Base-by-base conservation (phyloP, 2,888 invertebrate genomes). In the Heliconius erato region DNA sequence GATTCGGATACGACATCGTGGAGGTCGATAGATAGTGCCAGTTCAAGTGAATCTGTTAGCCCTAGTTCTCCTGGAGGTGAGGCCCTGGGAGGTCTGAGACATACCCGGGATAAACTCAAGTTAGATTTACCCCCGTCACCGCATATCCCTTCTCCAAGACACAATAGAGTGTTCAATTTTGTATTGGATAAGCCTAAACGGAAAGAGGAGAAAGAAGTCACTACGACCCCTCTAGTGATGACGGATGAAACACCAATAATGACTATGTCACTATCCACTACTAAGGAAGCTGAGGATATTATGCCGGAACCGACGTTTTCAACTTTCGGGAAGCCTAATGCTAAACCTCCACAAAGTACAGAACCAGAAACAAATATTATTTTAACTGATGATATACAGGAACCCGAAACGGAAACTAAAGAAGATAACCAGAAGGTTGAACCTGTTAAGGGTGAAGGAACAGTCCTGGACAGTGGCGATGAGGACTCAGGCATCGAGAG, bases 91-190 rank as follows among this genome's bases (percentile, higher is more conserved):
- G 98, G 98, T 19, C 91, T 98, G 67, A 92, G 98, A 23, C 98
- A 98, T 89, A 98, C 98, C 9, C 81, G 97, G 83, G 97, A 97
- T 90, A 96, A 96, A 85, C 95, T 98, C 26, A 98, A 97, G 89
- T 94, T 98, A 16, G 97, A 98, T 91, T 92, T 98, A 49, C 97
- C 97, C 0, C 96, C 96, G 3, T 96, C 96, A 87, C 97, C 97
- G 0, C 94, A 92, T 86, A 89, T 92, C 28, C 93, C 95, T 2
- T 95, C 95, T 0, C 95, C 95, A 26, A 84, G 94, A 16, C 95
- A 94, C 90, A 90, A 86, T 84, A 87, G 94, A 83, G 95, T 95
- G 1, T 96, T 96, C 89, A 95, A 89, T 90, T 96, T 96, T 87
- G 91, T 92, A 3, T 91, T 94, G 35, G 95, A 94, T 79, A 94